These are phyloP conservation scores for Actinia tenebrosa DNA, from an alignment of 64 coral and sea anemone genomes.

Conservation along the genomic window DNA sequence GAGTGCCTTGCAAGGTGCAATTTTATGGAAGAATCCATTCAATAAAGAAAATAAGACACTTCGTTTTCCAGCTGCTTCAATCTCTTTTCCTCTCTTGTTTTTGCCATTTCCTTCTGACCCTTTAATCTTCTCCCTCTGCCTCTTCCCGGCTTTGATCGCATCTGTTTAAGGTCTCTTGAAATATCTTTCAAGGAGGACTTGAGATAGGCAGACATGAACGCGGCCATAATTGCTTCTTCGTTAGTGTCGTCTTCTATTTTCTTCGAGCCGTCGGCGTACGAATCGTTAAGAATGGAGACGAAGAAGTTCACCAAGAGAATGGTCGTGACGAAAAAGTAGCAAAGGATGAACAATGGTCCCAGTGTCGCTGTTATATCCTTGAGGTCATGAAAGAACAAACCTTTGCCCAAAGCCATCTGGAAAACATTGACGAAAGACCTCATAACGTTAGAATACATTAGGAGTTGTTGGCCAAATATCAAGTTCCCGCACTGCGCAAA, in stretches of 20 bases:
- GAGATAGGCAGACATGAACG: constrained; percentile 29
- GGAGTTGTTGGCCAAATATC: constrained; percentile 38
- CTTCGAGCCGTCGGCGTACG: constrained; percentile 32
- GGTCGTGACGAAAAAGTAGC: constrained; percentile 40
- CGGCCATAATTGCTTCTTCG: constrained; percentile 15
- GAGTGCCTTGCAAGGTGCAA: no score
- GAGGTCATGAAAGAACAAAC: constrained; percentile 30
- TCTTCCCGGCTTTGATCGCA: not conserved
- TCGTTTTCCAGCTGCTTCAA: no score
- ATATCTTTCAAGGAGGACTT: constrained; percentile 26
- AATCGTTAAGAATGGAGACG: constrained; percentile 54
- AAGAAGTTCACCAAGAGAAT: constrained; percentile 66
- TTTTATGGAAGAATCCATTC: no score
- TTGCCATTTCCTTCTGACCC: no score
- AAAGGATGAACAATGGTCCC: constrained; percentile 53
- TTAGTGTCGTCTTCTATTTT: constrained; percentile 6
- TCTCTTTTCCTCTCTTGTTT: no score
- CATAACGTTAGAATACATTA: constrained; percentile 34
- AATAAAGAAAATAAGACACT: no score
- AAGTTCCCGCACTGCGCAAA: constrained; percentile 55
- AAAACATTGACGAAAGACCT: constrained; percentile 19
- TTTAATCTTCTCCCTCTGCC: no score
- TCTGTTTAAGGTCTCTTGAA: constrained; percentile 2
- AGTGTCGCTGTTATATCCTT: constrained; percentile 20
- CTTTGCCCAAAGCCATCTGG: constrained; percentile 27